phyloP scores from a whole-genome alignment of 2,888 invertebrate genomes.

The Drosophila suboccidentalis region DNA sequence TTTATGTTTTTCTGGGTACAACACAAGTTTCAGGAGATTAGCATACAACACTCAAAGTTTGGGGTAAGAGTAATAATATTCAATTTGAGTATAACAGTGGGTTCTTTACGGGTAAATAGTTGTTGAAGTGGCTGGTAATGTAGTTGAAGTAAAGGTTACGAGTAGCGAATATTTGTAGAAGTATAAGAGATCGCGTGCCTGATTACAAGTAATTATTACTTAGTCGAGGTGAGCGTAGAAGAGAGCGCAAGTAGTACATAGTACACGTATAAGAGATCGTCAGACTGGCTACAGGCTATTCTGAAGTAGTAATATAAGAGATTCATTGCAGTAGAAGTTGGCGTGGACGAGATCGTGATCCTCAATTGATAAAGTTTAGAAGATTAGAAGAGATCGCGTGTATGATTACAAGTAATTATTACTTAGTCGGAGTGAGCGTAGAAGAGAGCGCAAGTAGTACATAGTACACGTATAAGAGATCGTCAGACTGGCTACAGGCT shows the following conservation, averaged over 20 bases:
- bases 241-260: neutral
- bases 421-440: no score
- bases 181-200: neutral
- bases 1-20: slow-evolving; percentile 11
- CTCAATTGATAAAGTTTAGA: neutral
- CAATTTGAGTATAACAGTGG: slow-evolving; percentile 19
- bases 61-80: slow-evolving; percentile 7
- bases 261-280: neutral
- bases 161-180: neutral
- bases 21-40: slow-evolving; percentile 40
- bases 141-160: neutral
- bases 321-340: neutral
- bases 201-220: neutral
- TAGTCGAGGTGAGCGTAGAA: no score
- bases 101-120: slow-evolving; percentile 1
- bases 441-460: neutral
- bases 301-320: no score
- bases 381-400: neutral
- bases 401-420: neutral
- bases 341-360: neutral
- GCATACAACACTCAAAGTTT: slow-evolving; percentile 41
- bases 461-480: neutral
- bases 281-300: neutral
- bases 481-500: neutral
- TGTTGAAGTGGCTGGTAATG: neutral